Percentiles rank a stretch among this genome's conserved stretches.
phyloP scores from a whole-genome alignment of 1,140 invertebrate species.

The Saxidomus purpurata region DNA sequence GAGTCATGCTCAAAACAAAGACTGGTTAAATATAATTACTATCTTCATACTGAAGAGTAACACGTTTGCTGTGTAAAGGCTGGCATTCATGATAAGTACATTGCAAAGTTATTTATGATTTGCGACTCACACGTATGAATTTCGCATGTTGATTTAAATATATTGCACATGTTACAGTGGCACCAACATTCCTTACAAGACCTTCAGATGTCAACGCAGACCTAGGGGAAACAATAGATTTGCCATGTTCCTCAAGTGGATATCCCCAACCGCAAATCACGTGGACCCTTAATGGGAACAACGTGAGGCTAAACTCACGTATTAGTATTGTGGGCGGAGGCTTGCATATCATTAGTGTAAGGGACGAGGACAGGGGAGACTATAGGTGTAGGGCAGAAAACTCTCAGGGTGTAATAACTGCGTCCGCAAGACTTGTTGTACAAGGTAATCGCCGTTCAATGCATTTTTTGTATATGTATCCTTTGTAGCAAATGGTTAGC shows the following conservation, averaged over 20 bases:
- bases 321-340: constrained; percentile 87
- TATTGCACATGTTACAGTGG: constrained; percentile 71
- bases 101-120: too few relatives aligned
- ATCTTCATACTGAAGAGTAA: too few relatives aligned
- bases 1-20: too few relatives aligned
- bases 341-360: constrained; percentile 89
- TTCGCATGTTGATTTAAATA: too few relatives aligned
- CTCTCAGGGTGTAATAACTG: constrained; percentile 89
- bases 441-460: constrained; percentile 88
- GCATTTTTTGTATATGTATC: too few relatives aligned
- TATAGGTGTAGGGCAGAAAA: constrained; percentile 92
- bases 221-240: constrained; percentile 87
- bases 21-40: too few relatives aligned
- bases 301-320: constrained; percentile 64
- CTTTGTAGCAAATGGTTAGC: too few relatives aligned
- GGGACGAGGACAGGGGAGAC: constrained; percentile 89
- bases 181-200: constrained; percentile 74
- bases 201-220: constrained; percentile 84
- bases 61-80: too few relatives aligned
- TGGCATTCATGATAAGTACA: too few relatives aligned
- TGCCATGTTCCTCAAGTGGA: constrained; percentile 90
- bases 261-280: constrained; percentile 90
- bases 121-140: too few relatives aligned
- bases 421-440: constrained; percentile 90
- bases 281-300: constrained; percentile 89